phyloP scores from a whole-genome alignment of 2,888 invertebrate species.

The Netelia melanura region DNA sequence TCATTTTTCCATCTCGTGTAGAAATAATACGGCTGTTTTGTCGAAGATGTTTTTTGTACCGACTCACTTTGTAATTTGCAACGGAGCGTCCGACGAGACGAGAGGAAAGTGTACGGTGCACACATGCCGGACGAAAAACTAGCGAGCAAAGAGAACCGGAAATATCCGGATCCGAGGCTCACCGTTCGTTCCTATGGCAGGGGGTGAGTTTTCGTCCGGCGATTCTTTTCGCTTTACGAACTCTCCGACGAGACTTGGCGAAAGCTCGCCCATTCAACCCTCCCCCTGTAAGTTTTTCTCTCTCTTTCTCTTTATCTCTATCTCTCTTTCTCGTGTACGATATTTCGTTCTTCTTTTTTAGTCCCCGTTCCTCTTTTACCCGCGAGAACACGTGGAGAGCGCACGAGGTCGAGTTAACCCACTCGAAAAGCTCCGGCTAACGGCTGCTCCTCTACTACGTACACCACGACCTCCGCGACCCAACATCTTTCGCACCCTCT shows the following conservation, averaged over 20 bases:
- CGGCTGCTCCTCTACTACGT: slow-evolving; percentile 49
- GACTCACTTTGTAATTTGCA: slow-evolving; percentile 15
- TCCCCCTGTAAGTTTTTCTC: slow-evolving; percentile 53
- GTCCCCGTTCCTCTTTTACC: slow-evolving; percentile 32
- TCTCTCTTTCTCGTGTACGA: slow-evolving; percentile 29
- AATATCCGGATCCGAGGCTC: slow-evolving; percentile 43
- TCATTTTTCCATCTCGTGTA: background rate
- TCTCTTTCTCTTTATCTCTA: slow-evolving; percentile 31
- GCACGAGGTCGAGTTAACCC: slow-evolving; percentile 68
- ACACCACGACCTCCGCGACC: slow-evolving; percentile 18
- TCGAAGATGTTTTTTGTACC: background rate
- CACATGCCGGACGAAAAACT: slow-evolving; percentile 38
- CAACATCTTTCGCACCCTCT: slow-evolving; percentile 30
- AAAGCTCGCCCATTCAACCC: slow-evolving; percentile 42
- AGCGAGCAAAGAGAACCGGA: slow-evolving; percentile 42
- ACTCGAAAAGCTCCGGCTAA: slow-evolving; percentile 67
- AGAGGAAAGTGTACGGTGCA: slow-evolving; percentile 12
- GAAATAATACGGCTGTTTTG: background rate
- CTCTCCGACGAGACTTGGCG: slow-evolving; percentile 33
- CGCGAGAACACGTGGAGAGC: slow-evolving; percentile 52
- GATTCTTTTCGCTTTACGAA: slow-evolving; percentile 47
- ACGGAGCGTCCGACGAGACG: slow-evolving; percentile 25
- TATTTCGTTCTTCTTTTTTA: slow-evolving; percentile 19
- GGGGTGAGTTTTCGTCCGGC: slow-evolving; percentile 37
- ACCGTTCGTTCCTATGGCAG: slow-evolving; percentile 23